phyloP scores from a whole-genome alignment of 2,888 invertebrate genomes.

The Oscheius onirici region DNA sequence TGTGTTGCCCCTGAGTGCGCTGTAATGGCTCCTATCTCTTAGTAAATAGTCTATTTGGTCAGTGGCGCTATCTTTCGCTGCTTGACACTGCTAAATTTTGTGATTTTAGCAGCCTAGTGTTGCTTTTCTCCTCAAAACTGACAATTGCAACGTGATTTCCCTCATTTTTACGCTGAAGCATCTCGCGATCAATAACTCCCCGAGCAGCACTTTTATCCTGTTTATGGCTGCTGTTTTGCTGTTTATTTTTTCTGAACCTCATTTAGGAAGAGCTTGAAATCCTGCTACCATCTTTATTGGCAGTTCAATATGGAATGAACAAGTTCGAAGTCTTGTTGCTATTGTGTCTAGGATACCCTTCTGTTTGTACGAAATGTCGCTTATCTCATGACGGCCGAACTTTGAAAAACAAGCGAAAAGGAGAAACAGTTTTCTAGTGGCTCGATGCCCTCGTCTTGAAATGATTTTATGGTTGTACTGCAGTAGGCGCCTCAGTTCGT shows the following conservation, averaged over 20 bases:
- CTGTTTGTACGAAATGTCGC: too few relatives aligned
- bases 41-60: slow-evolving; percentile 23
- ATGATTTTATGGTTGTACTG: too few relatives aligned
- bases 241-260: neutral
- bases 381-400: too few relatives aligned
- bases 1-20: slow-evolving; percentile 2
- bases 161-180: neutral
- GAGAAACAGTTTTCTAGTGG: too few relatives aligned
- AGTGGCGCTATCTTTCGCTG: slow-evolving; percentile 11
- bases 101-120: neutral
- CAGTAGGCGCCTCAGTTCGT: too few relatives aligned
- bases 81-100: neutral
- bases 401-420: too few relatives aligned
- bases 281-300: too few relatives aligned
- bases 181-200: neutral
- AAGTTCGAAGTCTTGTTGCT: too few relatives aligned
- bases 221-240: neutral
- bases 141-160: too few relatives aligned
- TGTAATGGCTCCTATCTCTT: slow-evolving; percentile 13
- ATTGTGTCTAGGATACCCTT: too few relatives aligned
- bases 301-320: too few relatives aligned
- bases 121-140: neutral
- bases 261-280: neutral
- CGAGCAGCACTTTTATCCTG: neutral
- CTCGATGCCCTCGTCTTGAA: too few relatives aligned